These are phyloP conservation scores for Rhincodon typus DNA, from an alignment of 2,797 vertebrate genomes.

Conservation along the genomic window DNA sequence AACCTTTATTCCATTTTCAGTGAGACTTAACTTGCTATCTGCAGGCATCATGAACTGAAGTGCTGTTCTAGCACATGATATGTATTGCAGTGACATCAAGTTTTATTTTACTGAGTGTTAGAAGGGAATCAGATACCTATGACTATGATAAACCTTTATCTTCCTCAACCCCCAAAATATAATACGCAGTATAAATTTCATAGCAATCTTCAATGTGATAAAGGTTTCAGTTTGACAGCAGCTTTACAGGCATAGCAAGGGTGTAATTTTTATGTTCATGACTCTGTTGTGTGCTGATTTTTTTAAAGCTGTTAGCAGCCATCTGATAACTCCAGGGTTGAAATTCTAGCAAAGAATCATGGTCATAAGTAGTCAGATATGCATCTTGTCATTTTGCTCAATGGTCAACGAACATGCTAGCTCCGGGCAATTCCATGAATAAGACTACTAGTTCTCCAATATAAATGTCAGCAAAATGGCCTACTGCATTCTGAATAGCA, in stretches of 20 bases:
- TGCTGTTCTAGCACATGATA: neutral
- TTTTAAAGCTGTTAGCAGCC: conserved; percentile 23
- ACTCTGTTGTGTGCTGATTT: neutral
- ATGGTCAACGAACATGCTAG: conserved; percentile 35
- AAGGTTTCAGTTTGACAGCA: conserved; percentile 9
- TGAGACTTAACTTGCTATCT: neutral
- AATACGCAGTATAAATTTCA: conserved; percentile 8
- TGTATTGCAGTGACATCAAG: conserved; percentile 9
- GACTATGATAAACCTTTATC: neutral
- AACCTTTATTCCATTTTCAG: conserved; percentile 3
- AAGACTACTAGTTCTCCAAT: conserved; percentile 34
- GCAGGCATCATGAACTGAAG: neutral
- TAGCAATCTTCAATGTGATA: conserved; percentile 25
- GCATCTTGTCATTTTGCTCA: conserved; percentile 38
- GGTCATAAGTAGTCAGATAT: conserved; percentile 35
- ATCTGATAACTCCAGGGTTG: conserved; percentile 31
- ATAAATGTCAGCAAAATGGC: conserved; percentile 35
- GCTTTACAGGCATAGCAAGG: neutral
- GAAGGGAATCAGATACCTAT: neutral
- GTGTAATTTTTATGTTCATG: conserved; percentile 5
- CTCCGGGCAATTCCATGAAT: conserved; percentile 31
- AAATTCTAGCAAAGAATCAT: conserved; percentile 32
- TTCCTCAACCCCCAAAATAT: neutral
- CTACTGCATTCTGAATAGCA: conserved; percentile 29
- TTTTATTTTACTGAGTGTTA: neutral